phyloP scores from a whole-genome alignment of 2,888 invertebrate species.

The Dicyrtoma fusca region DNA sequence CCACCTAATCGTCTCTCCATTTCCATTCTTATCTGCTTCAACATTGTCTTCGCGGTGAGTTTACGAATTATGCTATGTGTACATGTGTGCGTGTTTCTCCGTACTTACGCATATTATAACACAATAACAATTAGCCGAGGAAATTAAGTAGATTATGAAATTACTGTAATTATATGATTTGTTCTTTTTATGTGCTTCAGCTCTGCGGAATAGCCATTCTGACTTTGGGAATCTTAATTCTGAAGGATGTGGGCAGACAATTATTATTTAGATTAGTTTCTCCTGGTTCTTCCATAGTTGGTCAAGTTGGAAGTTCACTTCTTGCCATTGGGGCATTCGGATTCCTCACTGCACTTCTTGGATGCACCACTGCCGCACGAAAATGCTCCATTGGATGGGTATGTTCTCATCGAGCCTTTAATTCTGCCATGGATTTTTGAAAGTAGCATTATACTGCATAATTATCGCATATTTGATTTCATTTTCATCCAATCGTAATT shows the following conservation, averaged over 20 bases:
- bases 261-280: slow-evolving; percentile 53
- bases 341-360: slow-evolving; percentile 53
- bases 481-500: too few relatives aligned
- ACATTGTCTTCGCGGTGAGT: slow-evolving; percentile 56
- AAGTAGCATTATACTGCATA: too few relatives aligned
- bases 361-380: slow-evolving; percentile 51
- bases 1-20: slow-evolving; percentile 43
- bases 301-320: slow-evolving; percentile 52
- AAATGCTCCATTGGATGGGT: slow-evolving; percentile 56
- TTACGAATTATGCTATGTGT: neutral
- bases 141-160: too few relatives aligned
- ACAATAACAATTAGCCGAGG: too few relatives aligned
- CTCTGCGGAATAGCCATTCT: slow-evolving; percentile 52
- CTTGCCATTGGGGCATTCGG: slow-evolving; percentile 53
- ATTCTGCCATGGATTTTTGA: too few relatives aligned
- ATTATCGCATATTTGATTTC: too few relatives aligned
- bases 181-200: slow-evolving; percentile 40
- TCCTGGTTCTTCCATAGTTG: slow-evolving; percentile 51
- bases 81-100: too few relatives aligned
- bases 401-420: slow-evolving; percentile 6
- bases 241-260: slow-evolving; percentile 50
- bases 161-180: neutral
- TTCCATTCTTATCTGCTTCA: slow-evolving; percentile 55
- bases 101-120: too few relatives aligned
- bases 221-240: slow-evolving; percentile 47